Conservation (phyloP, 2,797 vertebrate species). For the Ceryle rudis region DNA sequence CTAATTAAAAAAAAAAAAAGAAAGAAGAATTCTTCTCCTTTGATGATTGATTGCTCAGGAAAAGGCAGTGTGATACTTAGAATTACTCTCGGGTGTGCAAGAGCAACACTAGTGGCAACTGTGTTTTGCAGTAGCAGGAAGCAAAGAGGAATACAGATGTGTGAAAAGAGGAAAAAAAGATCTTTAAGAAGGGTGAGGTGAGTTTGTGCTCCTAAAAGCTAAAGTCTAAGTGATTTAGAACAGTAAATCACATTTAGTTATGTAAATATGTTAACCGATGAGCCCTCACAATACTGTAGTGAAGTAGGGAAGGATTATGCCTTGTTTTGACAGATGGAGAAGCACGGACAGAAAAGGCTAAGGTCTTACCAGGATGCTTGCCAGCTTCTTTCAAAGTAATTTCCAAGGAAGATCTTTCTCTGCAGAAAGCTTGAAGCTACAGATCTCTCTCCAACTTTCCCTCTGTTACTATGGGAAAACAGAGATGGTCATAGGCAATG, state of each 20-base stretch:
- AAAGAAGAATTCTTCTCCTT: not conserved
- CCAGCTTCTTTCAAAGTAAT: constrained; percentile 50
- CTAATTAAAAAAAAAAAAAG: not conserved
- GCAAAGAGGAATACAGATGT: not conserved
- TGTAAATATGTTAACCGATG: constrained; percentile 1
- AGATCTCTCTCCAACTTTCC: not conserved
- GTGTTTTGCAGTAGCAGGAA: not conserved
- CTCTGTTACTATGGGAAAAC: not conserved
- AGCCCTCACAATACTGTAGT: not conserved
- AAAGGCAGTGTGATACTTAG: not conserved
- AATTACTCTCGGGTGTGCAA: not conserved
- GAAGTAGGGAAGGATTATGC: constrained; percentile 14
- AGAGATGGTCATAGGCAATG: not conserved
- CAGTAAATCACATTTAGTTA: constrained; percentile 1
- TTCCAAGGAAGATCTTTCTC: constrained; percentile 23
- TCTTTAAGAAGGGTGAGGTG: not conserved
- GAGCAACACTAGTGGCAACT: not conserved
- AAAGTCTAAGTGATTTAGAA: not conserved
- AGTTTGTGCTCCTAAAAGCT: not conserved
- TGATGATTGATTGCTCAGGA: not conserved
- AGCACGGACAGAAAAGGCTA: constrained; percentile 24
- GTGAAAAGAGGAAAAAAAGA: not conserved
- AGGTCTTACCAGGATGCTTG: constrained; percentile 37
- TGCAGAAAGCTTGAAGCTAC: constrained; percentile 14
- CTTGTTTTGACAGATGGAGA: constrained; percentile 46